These are phyloP conservation scores for Amazona vittata DNA, from an alignment of 2,113 vertebrate species.

Conservation along the genomic window DNA sequence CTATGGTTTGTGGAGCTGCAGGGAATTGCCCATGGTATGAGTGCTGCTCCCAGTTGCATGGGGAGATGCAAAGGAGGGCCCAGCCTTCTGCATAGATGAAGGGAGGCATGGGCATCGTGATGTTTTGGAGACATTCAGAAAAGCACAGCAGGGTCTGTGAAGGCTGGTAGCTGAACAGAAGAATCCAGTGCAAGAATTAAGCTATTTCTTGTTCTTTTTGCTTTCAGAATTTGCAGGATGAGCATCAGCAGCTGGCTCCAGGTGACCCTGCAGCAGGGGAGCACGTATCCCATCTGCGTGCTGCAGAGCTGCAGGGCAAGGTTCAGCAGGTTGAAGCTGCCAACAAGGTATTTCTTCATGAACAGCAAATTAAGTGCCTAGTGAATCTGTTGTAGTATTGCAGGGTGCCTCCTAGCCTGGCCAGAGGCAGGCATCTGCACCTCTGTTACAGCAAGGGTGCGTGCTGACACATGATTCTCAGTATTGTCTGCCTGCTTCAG, in stretches of 20 bases:
- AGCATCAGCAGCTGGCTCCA: constrained; percentile 57
- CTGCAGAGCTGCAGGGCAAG: constrained; percentile 82
- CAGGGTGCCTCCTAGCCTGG: not conserved
- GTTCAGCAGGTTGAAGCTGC: constrained; percentile 79
- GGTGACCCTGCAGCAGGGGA: constrained; percentile 65
- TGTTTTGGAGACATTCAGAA: not conserved
- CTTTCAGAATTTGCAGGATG: constrained; percentile 23
- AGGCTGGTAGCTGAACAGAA: not conserved
- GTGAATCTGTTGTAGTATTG: not conserved
- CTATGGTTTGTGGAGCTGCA: not conserved
- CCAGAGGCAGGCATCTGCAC: not conserved
- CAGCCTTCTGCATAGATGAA: not conserved
- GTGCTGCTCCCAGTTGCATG: not conserved
- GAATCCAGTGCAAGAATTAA: not conserved
- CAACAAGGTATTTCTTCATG: constrained; percentile 82
- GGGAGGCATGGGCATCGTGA: rapidly evolving
- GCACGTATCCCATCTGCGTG: constrained; percentile 63
- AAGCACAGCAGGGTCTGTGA: not conserved
- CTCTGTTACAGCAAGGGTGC: not conserved
- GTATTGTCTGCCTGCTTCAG: not conserved
- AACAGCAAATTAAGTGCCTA: not conserved
- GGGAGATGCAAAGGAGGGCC: not conserved
- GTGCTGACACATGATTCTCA: not conserved
- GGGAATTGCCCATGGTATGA: rapidly evolving
- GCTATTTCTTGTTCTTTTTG: not conserved